Evolutionary conservation across 23 tunicate genomes (phyloP), one percentile per base, ranked within the genome.

Genomic region (Trididemnum miniatum): DNA sequence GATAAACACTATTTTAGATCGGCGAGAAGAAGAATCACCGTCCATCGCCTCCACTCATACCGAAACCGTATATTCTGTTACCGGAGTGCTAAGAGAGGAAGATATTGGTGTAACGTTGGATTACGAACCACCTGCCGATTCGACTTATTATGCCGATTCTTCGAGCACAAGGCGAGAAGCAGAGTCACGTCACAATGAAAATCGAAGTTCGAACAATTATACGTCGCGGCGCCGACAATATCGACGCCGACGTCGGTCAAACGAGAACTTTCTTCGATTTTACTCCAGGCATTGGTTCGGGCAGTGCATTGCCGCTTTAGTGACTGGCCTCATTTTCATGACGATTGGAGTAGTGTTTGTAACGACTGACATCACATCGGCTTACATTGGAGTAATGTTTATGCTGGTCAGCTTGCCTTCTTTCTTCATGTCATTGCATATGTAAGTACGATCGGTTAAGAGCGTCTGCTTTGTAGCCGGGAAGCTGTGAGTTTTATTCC

Each of bases 231-330:
- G 33, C 35, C 35, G 36, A 18, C 51, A 60, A 22, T 22, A 25
- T 15, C 2, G 35, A 0, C 84, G 84, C 15, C 33, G 35, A 26
- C 24, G 84, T 2, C 59, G 74, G 2, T 9, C 1, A 24, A 33
- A 80, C 22, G 72, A 35, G 5, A 44, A 12, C 32, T 36, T 32
- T 35, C 22, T 54, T 18, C 71, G 85, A 12, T 91, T 86, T 49
- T 91, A 91, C 80, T 35, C 88, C 15, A 82, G 57, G 20, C 91
- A 91, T 37, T 86, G 91, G 91, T 29, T 91, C 1, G 91, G 97
- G 23, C 89, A 91, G 34, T 86, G 83, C 40, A 51, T 86, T 3
- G 80, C 91, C 4, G 91, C 88, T 4, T 50, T 86, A 26, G 59
- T 91, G 20, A 91, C 89, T 20, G 91, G 91, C 23, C 38, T 82